These are phyloP conservation scores for Camptogramma bilineatum DNA, from an alignment of 2,888 invertebrate genomes.

Conservation along the genomic window DNA sequence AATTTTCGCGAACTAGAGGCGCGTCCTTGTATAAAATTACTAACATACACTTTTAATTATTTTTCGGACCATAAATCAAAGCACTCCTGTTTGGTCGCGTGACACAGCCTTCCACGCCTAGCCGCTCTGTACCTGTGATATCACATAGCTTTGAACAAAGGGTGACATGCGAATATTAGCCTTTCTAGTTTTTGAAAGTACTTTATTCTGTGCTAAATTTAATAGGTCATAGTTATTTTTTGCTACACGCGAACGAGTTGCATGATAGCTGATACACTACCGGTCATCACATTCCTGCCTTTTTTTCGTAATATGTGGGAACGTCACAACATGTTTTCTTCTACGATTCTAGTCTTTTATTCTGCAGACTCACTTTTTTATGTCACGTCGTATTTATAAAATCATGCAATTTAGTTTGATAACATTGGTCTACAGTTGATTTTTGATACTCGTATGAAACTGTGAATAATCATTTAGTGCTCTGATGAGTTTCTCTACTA, in stretches of 20 bases:
- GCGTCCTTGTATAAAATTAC: conserved; percentile 7
- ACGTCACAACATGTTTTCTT: not conserved
- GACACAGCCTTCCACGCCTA: conserved; percentile 67
- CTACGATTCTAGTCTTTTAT: not conserved
- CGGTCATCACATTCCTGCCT: not conserved
- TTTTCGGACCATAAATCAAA: conserved; percentile 31
- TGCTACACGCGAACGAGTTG: not conserved
- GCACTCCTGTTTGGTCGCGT: conserved; percentile 55
- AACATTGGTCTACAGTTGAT: too few relatives aligned
- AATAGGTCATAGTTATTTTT: not conserved
- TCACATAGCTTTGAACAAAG: conserved; percentile 50
- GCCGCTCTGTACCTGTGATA: conserved; percentile 46
- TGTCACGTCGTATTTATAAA: too few relatives aligned
- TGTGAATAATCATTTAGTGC: too few relatives aligned
- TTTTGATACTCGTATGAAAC: too few relatives aligned
- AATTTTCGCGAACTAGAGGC: conserved; percentile 2
- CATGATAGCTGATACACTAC: not conserved
- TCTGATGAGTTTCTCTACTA: too few relatives aligned
- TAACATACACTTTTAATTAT: conserved; percentile 26
- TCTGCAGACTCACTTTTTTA: too few relatives aligned
- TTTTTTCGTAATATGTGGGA: not conserved
- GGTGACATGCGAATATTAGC: conserved; percentile 54
- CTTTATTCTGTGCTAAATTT: not conserved
- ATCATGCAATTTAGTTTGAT: too few relatives aligned
- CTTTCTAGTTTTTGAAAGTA: conserved; percentile 10